Conservation (phyloP, 30 jellyfish, hydroid and myxozoan genomes). For the Cassiopea andromeda region DNA sequence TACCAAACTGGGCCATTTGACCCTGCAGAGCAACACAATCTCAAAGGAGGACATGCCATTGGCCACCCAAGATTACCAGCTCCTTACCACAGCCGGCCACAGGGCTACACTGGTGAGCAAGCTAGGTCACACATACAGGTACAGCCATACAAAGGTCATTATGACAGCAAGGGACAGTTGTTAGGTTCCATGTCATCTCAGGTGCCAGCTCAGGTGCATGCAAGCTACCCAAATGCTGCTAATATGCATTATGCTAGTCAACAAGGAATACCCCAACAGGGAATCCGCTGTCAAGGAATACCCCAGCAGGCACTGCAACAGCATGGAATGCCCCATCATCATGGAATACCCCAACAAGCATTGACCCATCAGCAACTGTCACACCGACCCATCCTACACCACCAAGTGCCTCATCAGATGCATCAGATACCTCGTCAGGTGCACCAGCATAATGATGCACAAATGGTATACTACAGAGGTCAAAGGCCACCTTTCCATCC, state of each 20-base stretch:
- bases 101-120: constrained; percentile 5
- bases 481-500: constrained; percentile 18
- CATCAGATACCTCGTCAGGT: not conserved
- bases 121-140: constrained; percentile 17
- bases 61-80: constrained; percentile 15
- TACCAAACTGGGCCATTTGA: constrained; percentile 26
- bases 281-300: not conserved
- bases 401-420: constrained; percentile 15
- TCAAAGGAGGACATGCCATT: constrained; percentile 15
- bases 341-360: too few species aligned
- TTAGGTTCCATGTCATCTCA: constrained; percentile 4
- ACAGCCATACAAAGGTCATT: constrained; percentile 30
- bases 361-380: too few species aligned
- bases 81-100: constrained; percentile 35
- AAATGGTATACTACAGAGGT: constrained; percentile 28
- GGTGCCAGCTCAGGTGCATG: constrained; percentile 5
- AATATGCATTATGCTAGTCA: constrained; percentile 9
- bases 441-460: not conserved
- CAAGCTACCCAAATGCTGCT: not conserved
- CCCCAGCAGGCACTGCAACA: constrained; percentile 1
- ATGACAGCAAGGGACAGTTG: constrained; percentile 24
- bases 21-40: constrained; percentile 11
- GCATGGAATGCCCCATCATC: too few species aligned
- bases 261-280: constrained; percentile 4
- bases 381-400: too few species aligned